Evolutionary conservation across 2,113 vertebrate species (phyloP), one percentile per base, ranked within the genome.

Genomic region (Charina bottae): DNA sequence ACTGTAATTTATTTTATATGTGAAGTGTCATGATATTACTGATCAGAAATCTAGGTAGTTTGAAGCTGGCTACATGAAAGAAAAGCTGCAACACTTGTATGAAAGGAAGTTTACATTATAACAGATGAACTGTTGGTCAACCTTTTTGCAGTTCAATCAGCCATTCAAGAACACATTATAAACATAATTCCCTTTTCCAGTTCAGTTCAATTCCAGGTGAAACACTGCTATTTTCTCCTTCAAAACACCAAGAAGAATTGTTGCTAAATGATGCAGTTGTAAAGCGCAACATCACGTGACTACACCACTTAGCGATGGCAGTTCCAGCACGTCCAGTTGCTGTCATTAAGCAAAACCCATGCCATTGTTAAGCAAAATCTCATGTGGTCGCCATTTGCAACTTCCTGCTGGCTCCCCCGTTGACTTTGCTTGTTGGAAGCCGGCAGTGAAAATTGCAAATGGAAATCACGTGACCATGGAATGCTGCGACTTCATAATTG

Each of bases 1-100:
- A 92, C 2, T 83, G 15, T 68, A 93, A 5, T 85, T 95, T 86
- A 78, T 93, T 93, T 94, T 87, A 94, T 90, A 90, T 87, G 0
- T 21, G 1, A 9, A 90, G 89, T 89, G 10, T 54, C 59, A 93
- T 33, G 89, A 89, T 87, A 88, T n/a, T 92, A 4, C 83, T 93
- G 86, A 89, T 85, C 8, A 93, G n/a, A 68, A 90, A 90, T 0
- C 2, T 89, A 68, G 0, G 2, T 0, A 92, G 92, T 93, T 68
- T 72, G 53, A 8, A 93, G 6, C 42, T 33, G 4, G 2, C 92
- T 23, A 12, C 54, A 83, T 83, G 1, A 89, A 17, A 88, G 21
- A 3, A 87, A 4, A 28, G 26, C 68, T 64, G 21, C 0, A 86
- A 19, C 53, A 68, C 10, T 93, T 92, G 9, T 26, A 93, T 23